Percentiles rank a stretch among this genome's conserved stretches.
These are phyloP conservation scores for Bombus confusus DNA, from an alignment of 1,140 invertebrate species.

Conservation along the genomic window DNA sequence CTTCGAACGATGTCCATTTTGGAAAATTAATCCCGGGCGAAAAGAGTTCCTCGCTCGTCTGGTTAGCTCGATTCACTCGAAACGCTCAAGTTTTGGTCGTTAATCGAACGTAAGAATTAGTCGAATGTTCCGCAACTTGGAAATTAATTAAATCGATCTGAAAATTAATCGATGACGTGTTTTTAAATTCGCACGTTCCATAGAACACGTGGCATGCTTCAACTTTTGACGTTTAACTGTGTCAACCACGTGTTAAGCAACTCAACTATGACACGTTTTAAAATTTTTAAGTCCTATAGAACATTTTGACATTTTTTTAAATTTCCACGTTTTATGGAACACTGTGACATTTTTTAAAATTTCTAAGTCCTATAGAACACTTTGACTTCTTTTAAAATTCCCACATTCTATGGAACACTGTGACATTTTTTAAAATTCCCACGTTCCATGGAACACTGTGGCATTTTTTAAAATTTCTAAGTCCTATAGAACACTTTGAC, in stretches of 20 bases:
- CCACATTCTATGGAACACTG: too few relatives aligned
- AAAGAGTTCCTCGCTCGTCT: background rate
- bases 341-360: background rate
- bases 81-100: background rate
- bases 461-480: too few relatives aligned
- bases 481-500: background rate
- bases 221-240: too few relatives aligned
- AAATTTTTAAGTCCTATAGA: accelerated
- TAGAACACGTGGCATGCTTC: background rate
- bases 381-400: too few relatives aligned
- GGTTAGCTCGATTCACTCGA: background rate
- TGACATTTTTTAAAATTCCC: background rate
- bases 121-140: too few relatives aligned
- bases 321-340: too few relatives aligned
- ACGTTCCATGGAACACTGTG: background rate
- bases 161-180: too few relatives aligned
- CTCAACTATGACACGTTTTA: background rate
- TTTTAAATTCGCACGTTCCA: background rate
- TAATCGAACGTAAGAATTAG: too few relatives aligned
- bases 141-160: too few relatives aligned
- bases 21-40: background rate
- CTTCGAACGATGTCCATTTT: background rate
- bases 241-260: too few relatives aligned
- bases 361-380: accelerated
- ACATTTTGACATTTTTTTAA: background rate